phyloP scores from a whole-genome alignment of 64 coral and sea anemone species.

The Montipora efflorescens region DNA sequence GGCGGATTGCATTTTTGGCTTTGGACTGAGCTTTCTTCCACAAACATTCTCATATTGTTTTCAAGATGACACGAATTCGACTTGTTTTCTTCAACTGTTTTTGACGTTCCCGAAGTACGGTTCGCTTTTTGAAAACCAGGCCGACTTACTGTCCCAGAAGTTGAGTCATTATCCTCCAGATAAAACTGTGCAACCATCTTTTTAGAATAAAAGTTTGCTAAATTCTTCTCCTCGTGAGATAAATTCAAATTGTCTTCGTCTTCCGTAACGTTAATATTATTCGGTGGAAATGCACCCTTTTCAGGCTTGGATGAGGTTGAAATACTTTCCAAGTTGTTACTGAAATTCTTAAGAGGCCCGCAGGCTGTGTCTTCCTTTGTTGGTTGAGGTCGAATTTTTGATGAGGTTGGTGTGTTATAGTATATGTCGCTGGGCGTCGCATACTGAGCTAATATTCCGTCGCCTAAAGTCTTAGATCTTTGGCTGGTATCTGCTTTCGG shows the following conservation, averaged over 20 bases:
- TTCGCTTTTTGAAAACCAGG: background rate
- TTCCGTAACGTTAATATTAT: background rate
- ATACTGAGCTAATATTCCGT: background rate
- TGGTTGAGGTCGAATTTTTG: background rate
- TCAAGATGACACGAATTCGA: too few species aligned
- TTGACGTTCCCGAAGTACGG: background rate
- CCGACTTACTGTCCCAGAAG: background rate
- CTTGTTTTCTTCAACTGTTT: background rate
- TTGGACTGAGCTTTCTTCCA: too few species aligned
- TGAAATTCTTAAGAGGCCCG: background rate
- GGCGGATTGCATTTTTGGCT: too few species aligned
- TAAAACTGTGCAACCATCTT: background rate
- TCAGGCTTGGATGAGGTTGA: background rate
- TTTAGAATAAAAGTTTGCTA: background rate
- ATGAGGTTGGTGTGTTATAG: background rate
- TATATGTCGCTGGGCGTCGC: background rate
- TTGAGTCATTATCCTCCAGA: background rate
- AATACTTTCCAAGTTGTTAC: background rate
- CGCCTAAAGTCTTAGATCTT: background rate
- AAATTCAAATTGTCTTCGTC: background rate
- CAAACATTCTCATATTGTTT: too few species aligned
- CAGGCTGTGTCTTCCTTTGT: background rate
- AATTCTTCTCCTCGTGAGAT: slow-evolving; percentile 3
- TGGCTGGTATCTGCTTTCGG: too few species aligned
- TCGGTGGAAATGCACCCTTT: background rate